Conservation (phyloP, 2,113 vertebrate species). For the Aramus guarauna region DNA sequence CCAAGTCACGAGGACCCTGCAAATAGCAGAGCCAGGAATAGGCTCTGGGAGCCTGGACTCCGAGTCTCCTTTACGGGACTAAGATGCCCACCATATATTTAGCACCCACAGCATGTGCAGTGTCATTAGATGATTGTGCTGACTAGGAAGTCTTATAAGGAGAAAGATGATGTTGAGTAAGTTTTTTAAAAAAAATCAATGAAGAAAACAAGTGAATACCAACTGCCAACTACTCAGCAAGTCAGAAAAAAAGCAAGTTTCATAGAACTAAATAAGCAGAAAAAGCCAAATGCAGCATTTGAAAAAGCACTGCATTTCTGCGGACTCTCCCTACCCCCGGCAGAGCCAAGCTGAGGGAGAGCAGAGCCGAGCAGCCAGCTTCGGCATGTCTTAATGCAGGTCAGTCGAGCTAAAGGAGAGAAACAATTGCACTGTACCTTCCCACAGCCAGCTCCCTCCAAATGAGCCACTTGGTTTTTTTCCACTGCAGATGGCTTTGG, state of each 20-base stretch:
- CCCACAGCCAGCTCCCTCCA: not conserved
- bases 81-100: not conserved
- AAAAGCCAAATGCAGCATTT: not conserved
- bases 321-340: not conserved
- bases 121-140: not conserved
- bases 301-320: not conserved
- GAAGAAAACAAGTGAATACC: not conserved
- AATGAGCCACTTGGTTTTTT: not conserved
- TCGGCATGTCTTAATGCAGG: not conserved
- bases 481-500: constrained; percentile 55
- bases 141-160: not conserved
- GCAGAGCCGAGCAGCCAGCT: not conserved
- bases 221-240: not conserved
- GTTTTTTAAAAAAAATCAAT: not conserved
- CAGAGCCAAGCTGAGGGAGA: not conserved
- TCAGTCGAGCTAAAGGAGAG: not conserved
- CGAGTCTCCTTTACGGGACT: rapidly evolving
- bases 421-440: not conserved
- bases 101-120: not conserved
- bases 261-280: not conserved
- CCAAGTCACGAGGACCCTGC: not conserved
- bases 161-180: not conserved
- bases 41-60: not conserved
- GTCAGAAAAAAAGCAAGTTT: not conserved
- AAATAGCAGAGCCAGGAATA: not conserved